Conservation (phyloP, 2,113 vertebrate genomes). For the Donacobius atricapilla region DNA sequence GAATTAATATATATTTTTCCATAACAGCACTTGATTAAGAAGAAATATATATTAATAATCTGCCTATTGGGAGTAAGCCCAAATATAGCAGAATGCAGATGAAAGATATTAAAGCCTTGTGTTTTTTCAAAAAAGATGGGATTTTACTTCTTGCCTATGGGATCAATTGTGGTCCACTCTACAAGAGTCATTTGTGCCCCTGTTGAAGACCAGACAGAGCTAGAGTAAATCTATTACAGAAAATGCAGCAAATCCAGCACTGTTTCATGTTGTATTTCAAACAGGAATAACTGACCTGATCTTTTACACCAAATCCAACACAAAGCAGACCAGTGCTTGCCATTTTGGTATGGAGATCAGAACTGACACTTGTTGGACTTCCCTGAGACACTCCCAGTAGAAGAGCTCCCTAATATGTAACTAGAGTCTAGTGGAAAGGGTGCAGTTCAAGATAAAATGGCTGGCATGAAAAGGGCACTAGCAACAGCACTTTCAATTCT, state of each 20-base stretch:
- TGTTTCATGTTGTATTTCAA: not conserved
- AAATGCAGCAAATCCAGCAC: fast-evolving
- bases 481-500: not conserved
- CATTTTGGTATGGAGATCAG: not conserved
- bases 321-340: not conserved
- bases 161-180: not conserved
- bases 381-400: not conserved
- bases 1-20: not conserved
- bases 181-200: no score
- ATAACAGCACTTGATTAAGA: not conserved
- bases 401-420: not conserved
- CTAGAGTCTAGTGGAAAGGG: not conserved
- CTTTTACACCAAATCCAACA: not conserved
- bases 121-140: not conserved
- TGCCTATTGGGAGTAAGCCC: not conserved
- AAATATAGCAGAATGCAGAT: not conserved
- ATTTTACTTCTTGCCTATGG: not conserved
- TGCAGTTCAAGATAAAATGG: not conserved
- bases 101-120: not conserved
- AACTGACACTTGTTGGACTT: not conserved
- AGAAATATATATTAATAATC: not conserved
- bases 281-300: not conserved
- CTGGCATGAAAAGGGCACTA: not conserved
- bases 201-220: not conserved
- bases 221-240: not conserved